Evolutionary conservation across 2,113 vertebrate genomes (phyloP), one percentile per base, ranked within the genome.

Genomic region (Scolopax mira): DNA sequence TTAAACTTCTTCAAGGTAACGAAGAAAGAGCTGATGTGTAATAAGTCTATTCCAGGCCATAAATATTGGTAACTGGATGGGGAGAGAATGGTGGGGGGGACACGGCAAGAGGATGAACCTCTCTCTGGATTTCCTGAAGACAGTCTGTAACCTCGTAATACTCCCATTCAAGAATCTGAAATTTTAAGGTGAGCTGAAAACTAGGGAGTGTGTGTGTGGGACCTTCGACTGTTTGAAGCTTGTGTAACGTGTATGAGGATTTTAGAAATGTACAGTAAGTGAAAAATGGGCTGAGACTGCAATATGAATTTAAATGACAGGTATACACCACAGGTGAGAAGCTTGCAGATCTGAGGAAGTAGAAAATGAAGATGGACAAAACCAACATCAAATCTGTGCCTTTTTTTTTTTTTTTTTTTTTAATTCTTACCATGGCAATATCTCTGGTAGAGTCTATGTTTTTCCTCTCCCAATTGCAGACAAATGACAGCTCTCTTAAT

Each of bases 211-310:
- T 37, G 49, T 35, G n/a, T 5, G 90, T 73, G 73, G 90, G 73
- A 72, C 6, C 27, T 61, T 39, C 0, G 61, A 79, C 82, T 90
- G 93, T 91, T 81, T 55, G 90, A 92, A 66, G 94, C 67, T 89
- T 78, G 79, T 67, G 77, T 95, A 65, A 60, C 2, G 6, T 13
- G 65, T 89, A 15, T 88, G 90, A 97, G 77, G 94, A 88, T 66
- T 88, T 94, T 90, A 92, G 95, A 62, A 94, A 94, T 57, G 88
- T 78, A 77, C 19, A 95, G 98, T 72, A 98, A 96, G 98, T 98
- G 97, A 95, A 86, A 90, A 92, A 89, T 90, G 94, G 96, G 79
- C 78, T 69, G 95, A 90, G 97, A 95, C 64, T 86, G 92, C 66
- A 89, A 88, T 78, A 80, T 0, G 4, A 62, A 81, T 90, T 42